Evolutionary conservation across 2,797 vertebrate genomes (phyloP).

Genomic region (Rhinichthys osculus): DNA sequence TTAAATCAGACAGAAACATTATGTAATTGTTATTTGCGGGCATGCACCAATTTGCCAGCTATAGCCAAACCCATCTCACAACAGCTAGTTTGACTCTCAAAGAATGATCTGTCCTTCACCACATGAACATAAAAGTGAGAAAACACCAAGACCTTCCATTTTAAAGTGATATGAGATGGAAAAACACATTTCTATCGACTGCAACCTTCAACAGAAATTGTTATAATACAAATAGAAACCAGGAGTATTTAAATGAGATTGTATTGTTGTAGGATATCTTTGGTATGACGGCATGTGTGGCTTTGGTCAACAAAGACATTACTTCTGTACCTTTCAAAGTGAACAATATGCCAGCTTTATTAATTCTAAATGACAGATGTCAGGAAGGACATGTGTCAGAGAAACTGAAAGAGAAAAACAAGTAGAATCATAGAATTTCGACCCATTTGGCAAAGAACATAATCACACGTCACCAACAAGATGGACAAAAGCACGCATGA

Average conservation of each 20-base stretch:
- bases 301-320: neutral
- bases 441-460: slow-evolving; percentile 6
- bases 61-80: neutral
- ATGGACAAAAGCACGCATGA: neutral
- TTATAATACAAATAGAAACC: neutral
- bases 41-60: slow-evolving; percentile 6
- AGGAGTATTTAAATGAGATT: neutral
- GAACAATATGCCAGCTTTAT: neutral
- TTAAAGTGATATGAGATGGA: neutral
- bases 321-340: neutral
- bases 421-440: neutral
- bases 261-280: neutral
- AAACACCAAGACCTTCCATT: neutral
- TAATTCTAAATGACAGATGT: neutral
- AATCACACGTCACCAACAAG: slow-evolving; percentile 5
- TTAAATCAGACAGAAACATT: neutral
- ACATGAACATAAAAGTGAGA: neutral
- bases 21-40: slow-evolving; percentile 12
- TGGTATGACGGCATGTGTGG: neutral
- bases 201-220: neutral
- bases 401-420: neutral
- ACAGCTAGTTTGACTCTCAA: neutral
- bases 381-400: neutral
- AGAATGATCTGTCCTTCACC: neutral
- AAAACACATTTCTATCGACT: neutral